Evolutionary conservation across 2,113 vertebrate species (phyloP).

Genomic region (Ursus arctos): DNA sequence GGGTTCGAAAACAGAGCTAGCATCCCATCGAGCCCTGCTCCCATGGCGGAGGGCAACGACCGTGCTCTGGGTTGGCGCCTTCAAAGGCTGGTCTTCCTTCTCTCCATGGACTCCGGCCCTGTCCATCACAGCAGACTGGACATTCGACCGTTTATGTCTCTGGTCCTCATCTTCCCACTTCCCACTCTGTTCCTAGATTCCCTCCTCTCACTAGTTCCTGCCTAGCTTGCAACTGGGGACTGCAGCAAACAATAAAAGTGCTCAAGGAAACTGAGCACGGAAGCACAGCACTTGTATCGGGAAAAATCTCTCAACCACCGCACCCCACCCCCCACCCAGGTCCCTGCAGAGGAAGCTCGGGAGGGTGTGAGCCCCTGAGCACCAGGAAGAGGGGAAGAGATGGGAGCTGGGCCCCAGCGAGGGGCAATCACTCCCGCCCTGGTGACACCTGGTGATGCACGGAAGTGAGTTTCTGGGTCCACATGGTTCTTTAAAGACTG

Average conservation of each 20-base stretch:
- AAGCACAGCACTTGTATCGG: conserved; percentile 68
- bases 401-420: conserved; percentile 23
- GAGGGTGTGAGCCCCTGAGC: conserved; percentile 56
- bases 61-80: neutral
- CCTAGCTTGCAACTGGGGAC: conserved; percentile 70
- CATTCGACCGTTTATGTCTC: conserved; percentile 72
- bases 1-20: neutral
- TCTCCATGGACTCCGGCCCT: accelerated
- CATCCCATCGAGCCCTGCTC: neutral
- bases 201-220: neutral
- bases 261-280: conserved; percentile 64
- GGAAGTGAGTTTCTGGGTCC: neutral
- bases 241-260: conserved; percentile 19
- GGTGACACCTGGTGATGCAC: accelerated
- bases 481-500: neutral
- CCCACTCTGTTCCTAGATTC: conserved; percentile 17
- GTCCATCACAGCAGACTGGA: accelerated
- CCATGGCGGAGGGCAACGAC: neutral
- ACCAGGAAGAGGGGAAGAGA: neutral
- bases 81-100: neutral
- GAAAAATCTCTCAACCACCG: conserved; percentile 75
- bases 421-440: neutral
- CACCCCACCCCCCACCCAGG: conserved; percentile 37
- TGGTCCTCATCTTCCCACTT: neutral
- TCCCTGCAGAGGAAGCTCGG: conserved; percentile 82